These are phyloP conservation scores for Synanthedon vespiformis DNA, from an alignment of 2,888 invertebrate genomes.

Conservation along the genomic window DNA sequence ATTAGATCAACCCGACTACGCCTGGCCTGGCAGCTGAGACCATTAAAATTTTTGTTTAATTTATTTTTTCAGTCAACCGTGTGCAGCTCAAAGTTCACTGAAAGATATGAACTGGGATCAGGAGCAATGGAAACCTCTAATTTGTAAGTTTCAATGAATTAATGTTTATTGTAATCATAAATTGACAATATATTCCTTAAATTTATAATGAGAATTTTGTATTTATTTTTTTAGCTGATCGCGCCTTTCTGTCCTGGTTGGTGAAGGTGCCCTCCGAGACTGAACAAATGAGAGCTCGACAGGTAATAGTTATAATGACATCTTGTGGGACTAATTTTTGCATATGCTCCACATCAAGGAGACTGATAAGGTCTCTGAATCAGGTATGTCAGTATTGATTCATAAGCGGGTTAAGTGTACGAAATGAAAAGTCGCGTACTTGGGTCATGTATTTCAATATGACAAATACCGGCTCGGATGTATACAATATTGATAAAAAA, in stretches of 20 bases:
- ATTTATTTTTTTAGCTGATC: constrained; percentile 74
- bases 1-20: too few relatives aligned
- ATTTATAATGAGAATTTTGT: not conserved
- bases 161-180: not conserved
- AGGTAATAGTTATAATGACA: constrained; percentile 47
- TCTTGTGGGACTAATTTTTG: too few relatives aligned
- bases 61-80: constrained; percentile 79
- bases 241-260: constrained; percentile 96
- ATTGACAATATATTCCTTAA: not conserved
- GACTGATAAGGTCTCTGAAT: too few relatives aligned
- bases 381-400: too few relatives aligned
- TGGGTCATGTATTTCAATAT: too few relatives aligned
- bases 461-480: too few relatives aligned
- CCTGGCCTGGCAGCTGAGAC: too few relatives aligned
- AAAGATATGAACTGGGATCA: constrained; percentile 99
- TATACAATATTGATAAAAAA: too few relatives aligned
- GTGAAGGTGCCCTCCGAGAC: constrained; percentile 98
- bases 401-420: too few relatives aligned
- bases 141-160: constrained; percentile 54
- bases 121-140: constrained; percentile 98
- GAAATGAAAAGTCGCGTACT: too few relatives aligned
- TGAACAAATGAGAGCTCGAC: constrained; percentile 94
- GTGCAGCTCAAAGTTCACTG: constrained; percentile 95
- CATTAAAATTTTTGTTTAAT: not conserved
- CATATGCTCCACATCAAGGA: too few relatives aligned